phyloP scores from a whole-genome alignment of 2,888 invertebrate species.

The Dilophus febrilis region DNA sequence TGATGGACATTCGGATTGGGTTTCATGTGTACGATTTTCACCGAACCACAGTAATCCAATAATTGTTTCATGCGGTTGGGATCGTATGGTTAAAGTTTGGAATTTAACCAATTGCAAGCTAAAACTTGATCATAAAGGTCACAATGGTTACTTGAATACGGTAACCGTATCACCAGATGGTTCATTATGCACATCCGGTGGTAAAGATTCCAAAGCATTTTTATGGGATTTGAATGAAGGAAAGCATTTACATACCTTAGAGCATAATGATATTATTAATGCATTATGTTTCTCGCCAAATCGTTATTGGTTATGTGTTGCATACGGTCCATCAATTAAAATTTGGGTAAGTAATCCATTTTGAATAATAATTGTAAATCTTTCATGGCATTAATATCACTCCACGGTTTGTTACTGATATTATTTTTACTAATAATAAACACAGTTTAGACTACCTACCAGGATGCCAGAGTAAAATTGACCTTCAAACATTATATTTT shows the following conservation, averaged over 20 bases:
- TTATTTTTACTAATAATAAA: no score
- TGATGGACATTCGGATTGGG: slow-evolving; percentile 95
- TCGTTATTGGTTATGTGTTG: slow-evolving; percentile 98
- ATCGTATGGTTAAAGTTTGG: slow-evolving; percentile 96
- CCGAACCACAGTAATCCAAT: slow-evolving; percentile 97
- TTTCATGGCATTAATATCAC: slow-evolving; percentile 4
- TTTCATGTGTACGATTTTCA: slow-evolving; percentile 95
- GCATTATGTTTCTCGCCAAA: slow-evolving; percentile 98
- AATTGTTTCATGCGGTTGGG: slow-evolving; percentile 98
- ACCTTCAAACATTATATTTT: slow-evolving; percentile 5
- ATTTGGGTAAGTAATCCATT: slow-evolving; percentile 61
- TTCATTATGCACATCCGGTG: slow-evolving; percentile 97
- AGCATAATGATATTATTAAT: slow-evolving; percentile 96
- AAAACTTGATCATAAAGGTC: slow-evolving; percentile 96
- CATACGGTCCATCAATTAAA: slow-evolving; percentile 94
- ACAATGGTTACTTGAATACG: slow-evolving; percentile 93
- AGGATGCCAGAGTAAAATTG: slow-evolving; percentile 4
- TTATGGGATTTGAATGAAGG: slow-evolving; percentile 99
- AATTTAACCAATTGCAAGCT: slow-evolving; percentile 96
- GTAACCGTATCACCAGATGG: slow-evolving; percentile 99
- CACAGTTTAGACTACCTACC: slow-evolving; percentile 2
- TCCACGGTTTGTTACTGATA: slow-evolving; percentile 3
- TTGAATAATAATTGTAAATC: neutral
- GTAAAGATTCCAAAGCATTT: slow-evolving; percentile 99
- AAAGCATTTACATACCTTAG: slow-evolving; percentile 95